Percentiles rank a stretch among this genome's conserved stretches.
phyloP scores from a whole-genome alignment of 2,113 vertebrate species.

The Puntigrus tetrazona region DNA sequence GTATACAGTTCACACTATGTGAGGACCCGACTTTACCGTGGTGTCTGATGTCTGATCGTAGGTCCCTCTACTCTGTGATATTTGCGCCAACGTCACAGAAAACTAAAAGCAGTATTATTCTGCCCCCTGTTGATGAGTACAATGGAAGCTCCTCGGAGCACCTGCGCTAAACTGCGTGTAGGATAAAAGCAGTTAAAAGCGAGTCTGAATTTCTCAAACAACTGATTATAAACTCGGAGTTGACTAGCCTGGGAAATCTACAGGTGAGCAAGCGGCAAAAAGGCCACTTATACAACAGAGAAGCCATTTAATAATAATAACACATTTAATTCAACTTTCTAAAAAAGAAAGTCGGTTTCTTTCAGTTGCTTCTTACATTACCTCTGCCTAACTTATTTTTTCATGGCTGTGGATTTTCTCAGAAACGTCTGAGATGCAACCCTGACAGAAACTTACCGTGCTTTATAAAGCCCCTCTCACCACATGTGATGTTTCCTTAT shows the following conservation, averaged over 20 bases:
- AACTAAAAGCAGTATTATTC: not conserved
- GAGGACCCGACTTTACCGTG: too few species aligned
- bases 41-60: not conserved
- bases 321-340: too few species aligned
- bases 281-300: not conserved
- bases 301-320: too few species aligned
- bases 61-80: not conserved
- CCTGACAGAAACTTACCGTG: conserved; percentile 19
- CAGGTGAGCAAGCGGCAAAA: not conserved
- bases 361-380: too few species aligned
- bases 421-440: not conserved
- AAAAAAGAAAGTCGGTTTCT: too few species aligned
- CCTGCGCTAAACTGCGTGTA: not conserved
- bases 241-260: not conserved
- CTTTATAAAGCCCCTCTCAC: not conserved
- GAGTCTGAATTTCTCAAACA: too few species aligned
- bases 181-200: too few species aligned
- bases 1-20: not conserved
- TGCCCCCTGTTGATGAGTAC: conserved; percentile 14
- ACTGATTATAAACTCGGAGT: not conserved
- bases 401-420: too few species aligned
- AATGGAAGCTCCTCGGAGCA: not conserved
- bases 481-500: not conserved
- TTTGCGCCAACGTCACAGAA: not conserved
- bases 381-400: too few species aligned